These are phyloP conservation scores for Mycetomoellerius zeteki DNA, from an alignment of 1,140 invertebrate species.

Conservation along the genomic window DNA sequence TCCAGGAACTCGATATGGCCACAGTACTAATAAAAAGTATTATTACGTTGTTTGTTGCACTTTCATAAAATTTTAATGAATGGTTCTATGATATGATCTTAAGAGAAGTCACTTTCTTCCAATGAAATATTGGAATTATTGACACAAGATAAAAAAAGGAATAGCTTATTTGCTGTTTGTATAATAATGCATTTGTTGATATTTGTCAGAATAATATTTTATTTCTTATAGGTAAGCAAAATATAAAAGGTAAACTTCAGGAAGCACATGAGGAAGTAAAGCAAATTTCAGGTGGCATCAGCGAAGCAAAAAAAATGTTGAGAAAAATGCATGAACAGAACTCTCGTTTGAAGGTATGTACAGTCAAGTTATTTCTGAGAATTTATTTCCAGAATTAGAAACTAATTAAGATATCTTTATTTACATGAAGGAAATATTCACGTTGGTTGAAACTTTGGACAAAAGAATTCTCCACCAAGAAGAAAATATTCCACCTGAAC, in stretches of 20 bases:
- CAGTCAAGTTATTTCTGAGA: neutral
- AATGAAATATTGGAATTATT: conserved; percentile 71
- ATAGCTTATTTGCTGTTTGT: conserved; percentile 49
- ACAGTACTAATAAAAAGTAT: conserved; percentile 48
- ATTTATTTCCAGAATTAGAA: conserved; percentile 9
- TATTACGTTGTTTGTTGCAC: neutral
- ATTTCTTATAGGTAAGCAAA: conserved; percentile 70
- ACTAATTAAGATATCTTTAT: conserved; percentile 13
- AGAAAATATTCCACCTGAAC: conserved; percentile 73
- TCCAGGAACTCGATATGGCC: neutral
- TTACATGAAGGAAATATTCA: conserved; percentile 68
- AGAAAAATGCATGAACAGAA: conserved; percentile 71
- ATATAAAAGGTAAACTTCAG: conserved; percentile 67
- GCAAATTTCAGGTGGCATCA: conserved; percentile 57
- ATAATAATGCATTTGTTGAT: neutral
- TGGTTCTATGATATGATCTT: conserved; percentile 74
- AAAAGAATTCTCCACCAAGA: conserved; percentile 74
- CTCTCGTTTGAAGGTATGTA: conserved; percentile 69
- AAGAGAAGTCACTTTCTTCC: conserved; percentile 73
- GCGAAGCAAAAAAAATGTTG: conserved; percentile 64
- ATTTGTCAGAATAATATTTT: neutral
- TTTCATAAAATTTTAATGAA: neutral
- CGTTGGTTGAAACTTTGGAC: conserved; percentile 54
- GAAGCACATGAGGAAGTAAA: conserved; percentile 26
- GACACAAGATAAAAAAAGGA: conserved; percentile 17